A percentile compares a stretch with the other conserved stretches of the same genome.
Evolutionary conservation across 1,140 invertebrate genomes (phyloP).

Genomic region (Mizuhopecten yessoensis): DNA sequence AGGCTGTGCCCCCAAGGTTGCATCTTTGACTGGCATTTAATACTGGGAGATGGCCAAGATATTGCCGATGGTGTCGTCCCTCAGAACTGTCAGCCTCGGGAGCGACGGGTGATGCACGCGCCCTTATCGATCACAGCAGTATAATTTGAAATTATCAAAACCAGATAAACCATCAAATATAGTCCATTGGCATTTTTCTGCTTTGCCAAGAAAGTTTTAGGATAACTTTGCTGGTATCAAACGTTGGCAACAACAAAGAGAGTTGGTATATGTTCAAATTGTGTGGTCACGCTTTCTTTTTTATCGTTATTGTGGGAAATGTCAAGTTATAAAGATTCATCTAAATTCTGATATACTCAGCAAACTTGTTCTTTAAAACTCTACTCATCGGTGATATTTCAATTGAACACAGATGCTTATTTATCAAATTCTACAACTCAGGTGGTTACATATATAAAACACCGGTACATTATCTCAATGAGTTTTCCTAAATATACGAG

Average conservation of each 20-base stretch:
- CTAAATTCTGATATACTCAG: too few relatives aligned
- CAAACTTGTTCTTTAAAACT: background rate
- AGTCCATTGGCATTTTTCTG: background rate
- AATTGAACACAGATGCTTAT: background rate
- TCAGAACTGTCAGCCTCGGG: background rate
- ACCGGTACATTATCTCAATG: conserved; percentile 14
- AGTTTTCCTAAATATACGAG: background rate
- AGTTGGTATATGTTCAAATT: too few relatives aligned
- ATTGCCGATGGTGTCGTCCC: background rate
- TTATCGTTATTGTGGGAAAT: too few relatives aligned
- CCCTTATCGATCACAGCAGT: background rate
- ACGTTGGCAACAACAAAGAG: too few relatives aligned
- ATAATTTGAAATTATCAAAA: too few relatives aligned
- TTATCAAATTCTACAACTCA: background rate
- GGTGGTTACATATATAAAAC: background rate
- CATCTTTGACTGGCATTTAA: conserved; percentile 18
- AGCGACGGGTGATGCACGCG: background rate
- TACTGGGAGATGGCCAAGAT: background rate
- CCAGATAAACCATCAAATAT: background rate
- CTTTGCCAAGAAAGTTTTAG: too few relatives aligned
- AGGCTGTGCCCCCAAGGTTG: conserved; percentile 7
- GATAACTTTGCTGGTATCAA: too few relatives aligned
- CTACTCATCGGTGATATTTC: background rate
- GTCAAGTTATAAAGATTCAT: too few relatives aligned
- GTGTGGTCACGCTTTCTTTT: too few relatives aligned